Percentiles rank a stretch among this genome's conserved stretches.
These are phyloP conservation scores for Onchidella celtica DNA, from an alignment of 2,888 invertebrate genomes.

Conservation along the genomic window DNA sequence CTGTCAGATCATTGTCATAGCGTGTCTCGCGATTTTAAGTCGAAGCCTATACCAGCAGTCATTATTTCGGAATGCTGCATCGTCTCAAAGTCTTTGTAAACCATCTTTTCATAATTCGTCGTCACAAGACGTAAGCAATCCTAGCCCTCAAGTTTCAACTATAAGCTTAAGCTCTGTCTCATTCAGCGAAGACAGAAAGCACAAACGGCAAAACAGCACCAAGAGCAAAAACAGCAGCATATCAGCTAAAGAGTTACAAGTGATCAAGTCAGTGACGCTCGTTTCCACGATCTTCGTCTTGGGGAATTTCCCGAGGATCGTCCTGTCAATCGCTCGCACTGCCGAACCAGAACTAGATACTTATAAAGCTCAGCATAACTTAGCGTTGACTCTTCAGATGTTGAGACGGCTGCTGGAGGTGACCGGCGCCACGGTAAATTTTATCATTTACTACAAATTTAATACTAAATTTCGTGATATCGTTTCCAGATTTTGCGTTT, in stretches of 20 bases:
- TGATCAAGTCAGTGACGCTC: slow-evolving; percentile 13
- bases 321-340: neutral
- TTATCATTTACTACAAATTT: slow-evolving; percentile 15
- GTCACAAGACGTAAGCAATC: neutral
- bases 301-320: slow-evolving; percentile 12
- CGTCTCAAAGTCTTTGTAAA: neutral
- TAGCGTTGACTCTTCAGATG: slow-evolving; percentile 8
- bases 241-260: slow-evolving; percentile 12
- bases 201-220: neutral
- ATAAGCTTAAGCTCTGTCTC: neutral
- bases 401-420: neutral
- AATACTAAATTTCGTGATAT: neutral
- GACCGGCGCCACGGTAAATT: neutral
- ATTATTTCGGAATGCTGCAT: neutral
- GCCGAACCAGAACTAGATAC: slow-evolving; percentile 22
- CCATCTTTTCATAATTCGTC: neutral
- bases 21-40: neutral
- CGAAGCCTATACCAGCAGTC: neutral
- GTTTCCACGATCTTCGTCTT: slow-evolving; percentile 3
- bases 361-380: slow-evolving; percentile 8
- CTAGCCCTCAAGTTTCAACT: neutral
- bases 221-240: neutral
- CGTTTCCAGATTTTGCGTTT: neutral
- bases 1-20: slow-evolving; percentile 2
- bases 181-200: neutral